A percentile compares a stretch with the other conserved stretches of the same genome.
phyloP scores from a whole-genome alignment of 2,797 vertebrate genomes.

The Rachycentron canadum region DNA sequence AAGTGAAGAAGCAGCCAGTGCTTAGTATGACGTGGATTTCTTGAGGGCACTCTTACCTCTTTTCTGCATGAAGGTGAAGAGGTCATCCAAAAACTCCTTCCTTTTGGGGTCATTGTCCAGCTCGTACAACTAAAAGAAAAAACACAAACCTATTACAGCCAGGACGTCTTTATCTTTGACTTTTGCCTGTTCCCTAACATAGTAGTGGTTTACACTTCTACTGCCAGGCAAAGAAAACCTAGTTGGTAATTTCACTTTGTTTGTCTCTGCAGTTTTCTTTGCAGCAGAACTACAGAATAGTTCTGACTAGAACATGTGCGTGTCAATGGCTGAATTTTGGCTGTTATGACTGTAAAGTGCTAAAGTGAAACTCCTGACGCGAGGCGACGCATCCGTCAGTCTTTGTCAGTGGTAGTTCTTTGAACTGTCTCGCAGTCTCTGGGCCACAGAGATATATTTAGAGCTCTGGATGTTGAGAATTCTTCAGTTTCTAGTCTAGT shows the following conservation, averaged over 20 bases:
- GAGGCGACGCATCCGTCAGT: background rate
- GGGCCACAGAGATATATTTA: background rate
- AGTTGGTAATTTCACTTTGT: background rate
- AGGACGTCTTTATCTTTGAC: background rate
- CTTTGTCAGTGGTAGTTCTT: background rate
- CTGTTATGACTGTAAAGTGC: background rate
- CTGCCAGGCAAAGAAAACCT: background rate
- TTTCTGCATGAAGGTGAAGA: constrained; percentile 99
- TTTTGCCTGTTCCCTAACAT: background rate
- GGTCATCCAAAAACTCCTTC: constrained; percentile 96
- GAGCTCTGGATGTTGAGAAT: background rate
- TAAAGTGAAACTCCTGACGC: constrained; percentile 4
- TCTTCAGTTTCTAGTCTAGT: too few species aligned
- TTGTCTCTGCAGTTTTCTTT: background rate
- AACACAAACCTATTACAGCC: constrained; percentile 19
- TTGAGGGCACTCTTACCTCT: constrained; percentile 81
- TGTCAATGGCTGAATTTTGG: background rate
- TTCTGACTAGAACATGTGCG: background rate
- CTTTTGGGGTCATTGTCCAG: constrained; percentile 94
- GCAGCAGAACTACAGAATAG: background rate
- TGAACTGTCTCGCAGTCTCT: constrained; percentile 6
- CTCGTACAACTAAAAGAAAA: constrained; percentile 90
- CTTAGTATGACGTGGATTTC: background rate
- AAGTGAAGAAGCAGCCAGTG: background rate
- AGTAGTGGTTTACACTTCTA: background rate